phyloP scores from a whole-genome alignment of 2,113 vertebrate species.

The Sakesphorus luctuosus region DNA sequence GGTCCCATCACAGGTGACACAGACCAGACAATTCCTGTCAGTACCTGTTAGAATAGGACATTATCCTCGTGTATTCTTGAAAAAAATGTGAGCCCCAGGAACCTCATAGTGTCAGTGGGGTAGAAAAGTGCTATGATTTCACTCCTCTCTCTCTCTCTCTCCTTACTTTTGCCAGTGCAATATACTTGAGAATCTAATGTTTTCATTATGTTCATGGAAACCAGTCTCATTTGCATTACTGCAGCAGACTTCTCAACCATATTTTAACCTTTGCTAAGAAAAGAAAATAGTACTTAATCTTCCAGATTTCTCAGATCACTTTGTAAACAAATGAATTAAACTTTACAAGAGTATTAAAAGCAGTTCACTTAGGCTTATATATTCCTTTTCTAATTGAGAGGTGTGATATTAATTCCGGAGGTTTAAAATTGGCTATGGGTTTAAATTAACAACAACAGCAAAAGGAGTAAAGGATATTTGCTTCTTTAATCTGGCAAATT shows the following conservation, averaged over 20 bases:
- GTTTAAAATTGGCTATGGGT: neutral
- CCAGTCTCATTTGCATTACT: neutral
- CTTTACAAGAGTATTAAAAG: neutral
- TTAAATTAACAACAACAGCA: neutral
- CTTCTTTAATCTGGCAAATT: neutral
- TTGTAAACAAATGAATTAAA: conserved; percentile 18
- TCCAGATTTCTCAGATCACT: neutral
- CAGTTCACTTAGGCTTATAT: neutral
- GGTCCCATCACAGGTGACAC: conserved; percentile 31
- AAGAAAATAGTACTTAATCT: neutral
- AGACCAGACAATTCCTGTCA: neutral
- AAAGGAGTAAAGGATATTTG: neutral
- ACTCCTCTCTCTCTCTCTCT: neutral
- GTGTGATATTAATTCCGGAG: neutral
- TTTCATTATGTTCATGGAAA: neutral
- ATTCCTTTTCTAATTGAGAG: neutral
- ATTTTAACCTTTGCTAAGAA: neutral
- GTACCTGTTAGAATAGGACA: neutral
- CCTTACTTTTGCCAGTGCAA: neutral
- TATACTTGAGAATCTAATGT: neutral
- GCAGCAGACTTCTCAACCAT: neutral
- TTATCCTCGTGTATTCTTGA: neutral
- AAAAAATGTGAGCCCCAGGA: neutral
- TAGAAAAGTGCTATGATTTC: neutral
- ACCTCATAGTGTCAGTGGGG: neutral